Evolutionary conservation across 2,888 invertebrate genomes (phyloP).

Genomic region (Cryptocephalus moraei): DNA sequence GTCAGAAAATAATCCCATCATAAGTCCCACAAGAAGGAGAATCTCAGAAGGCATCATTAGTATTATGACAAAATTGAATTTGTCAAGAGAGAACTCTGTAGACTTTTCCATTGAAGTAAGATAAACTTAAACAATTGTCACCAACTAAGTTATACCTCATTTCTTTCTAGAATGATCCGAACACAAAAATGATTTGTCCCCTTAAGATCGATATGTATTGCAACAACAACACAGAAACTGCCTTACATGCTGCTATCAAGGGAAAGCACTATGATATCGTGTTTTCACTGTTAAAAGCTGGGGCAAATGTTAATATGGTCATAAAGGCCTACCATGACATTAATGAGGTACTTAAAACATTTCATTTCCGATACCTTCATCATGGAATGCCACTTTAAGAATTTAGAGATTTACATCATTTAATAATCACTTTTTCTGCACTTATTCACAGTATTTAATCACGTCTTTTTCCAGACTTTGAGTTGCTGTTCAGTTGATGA

Average conservation of each 20-base stretch:
- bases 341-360: constrained; percentile 26
- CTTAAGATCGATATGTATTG: constrained; percentile 65
- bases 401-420: too few species aligned
- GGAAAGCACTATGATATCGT: constrained; percentile 65
- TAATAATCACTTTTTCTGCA: too few species aligned
- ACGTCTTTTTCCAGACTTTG: constrained; percentile 23
- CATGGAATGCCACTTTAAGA: too few species aligned
- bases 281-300: constrained; percentile 58
- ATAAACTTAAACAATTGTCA: too few species aligned
- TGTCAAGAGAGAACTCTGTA: constrained; percentile 43
- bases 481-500: constrained; percentile 39
- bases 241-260: constrained; percentile 72
- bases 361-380: too few species aligned
- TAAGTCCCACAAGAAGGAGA: constrained; percentile 55
- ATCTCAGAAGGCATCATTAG: constrained; percentile 84
- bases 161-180: constrained; percentile 20
- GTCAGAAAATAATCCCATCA: constrained; percentile 20
- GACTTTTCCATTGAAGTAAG: constrained; percentile 27
- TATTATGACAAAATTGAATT: constrained; percentile 73
- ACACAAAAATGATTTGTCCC: constrained; percentile 48
- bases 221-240: constrained; percentile 69
- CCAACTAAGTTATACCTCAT: background rate
- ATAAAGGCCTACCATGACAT: constrained; percentile 44
- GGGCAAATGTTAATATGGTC: constrained; percentile 72
- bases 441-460: too few species aligned